These are phyloP conservation scores for Coccyzus lansbergi DNA, from an alignment of 2,797 vertebrate genomes.

Conservation along the genomic window DNA sequence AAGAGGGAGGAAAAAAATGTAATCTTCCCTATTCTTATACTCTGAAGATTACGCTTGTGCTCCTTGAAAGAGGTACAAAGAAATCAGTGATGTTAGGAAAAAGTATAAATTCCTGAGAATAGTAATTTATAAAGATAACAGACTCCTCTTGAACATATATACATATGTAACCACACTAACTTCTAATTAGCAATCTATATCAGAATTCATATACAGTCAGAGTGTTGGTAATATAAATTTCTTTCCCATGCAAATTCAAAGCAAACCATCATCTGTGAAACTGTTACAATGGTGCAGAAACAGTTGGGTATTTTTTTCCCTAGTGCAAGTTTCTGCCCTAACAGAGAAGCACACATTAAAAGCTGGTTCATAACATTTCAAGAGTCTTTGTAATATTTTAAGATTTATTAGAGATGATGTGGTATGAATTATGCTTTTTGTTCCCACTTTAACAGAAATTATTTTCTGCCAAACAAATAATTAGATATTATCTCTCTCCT, in stretches of 20 bases:
- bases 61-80: background rate
- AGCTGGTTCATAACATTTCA: constrained; percentile 28
- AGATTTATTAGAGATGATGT: constrained; percentile 62
- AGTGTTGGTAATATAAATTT: background rate
- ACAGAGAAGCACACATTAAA: constrained; percentile 52
- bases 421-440: background rate
- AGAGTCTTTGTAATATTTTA: constrained; percentile 17
- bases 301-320: constrained; percentile 16
- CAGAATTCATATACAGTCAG: background rate
- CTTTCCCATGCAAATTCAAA: constrained; percentile 34
- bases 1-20: background rate
- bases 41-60: background rate
- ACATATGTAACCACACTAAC: background rate
- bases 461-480: constrained; percentile 51
- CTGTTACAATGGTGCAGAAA: constrained; percentile 54
- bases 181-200: constrained; percentile 11
- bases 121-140: background rate
- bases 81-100: background rate
- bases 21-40: constrained; percentile 38
- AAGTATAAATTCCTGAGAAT: background rate
- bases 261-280: constrained; percentile 42
- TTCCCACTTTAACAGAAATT: constrained; percentile 25
- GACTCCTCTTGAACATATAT: background rate
- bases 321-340: constrained; percentile 68
- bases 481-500: background rate